Evolutionary conservation across 2,113 vertebrate species (phyloP), one percentile per base, ranked within the genome.

Genomic region (Pelodiscus sinensis): DNA sequence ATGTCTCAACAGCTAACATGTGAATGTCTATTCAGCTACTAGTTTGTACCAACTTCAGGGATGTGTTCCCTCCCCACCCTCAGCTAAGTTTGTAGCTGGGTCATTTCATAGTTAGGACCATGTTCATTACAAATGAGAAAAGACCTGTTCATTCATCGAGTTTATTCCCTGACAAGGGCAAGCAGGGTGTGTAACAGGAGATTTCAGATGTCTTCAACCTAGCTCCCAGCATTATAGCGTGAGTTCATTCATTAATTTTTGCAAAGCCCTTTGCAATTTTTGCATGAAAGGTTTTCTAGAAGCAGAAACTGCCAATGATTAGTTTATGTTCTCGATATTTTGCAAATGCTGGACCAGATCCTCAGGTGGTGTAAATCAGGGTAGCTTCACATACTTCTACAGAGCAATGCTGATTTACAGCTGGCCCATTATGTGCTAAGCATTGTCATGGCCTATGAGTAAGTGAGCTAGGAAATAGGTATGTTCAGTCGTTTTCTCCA

Each of bases 31-130:
- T 87, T 89, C 0, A 2, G 25, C 87, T 19, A 78, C 92, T 77
- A 18, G 0, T 60, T 54, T 25, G 7, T 3, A 0, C 1, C 0
- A 10, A 0, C 60, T 79, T n/a, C 0, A 8, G n/a, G 80, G 84
- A 73, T 29, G 2, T 5, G 62, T 84, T 51, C 9, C 79, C 25
- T 18, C 27, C 0, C 8, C 82, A 29, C 21, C 27, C 0, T 3
- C 83, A 4, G 55, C 88, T 82, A 52, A 16, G n/a, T 35, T 73
- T 18, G 25, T 9, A 27, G 65, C 92, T 60, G 82, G 58, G 19
- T 0, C 35, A 44, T 77, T 50, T 44, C 44, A 0, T 31, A 21
- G 50, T 29, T 77, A 8, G 83, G 62, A 8, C 21, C 5, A 68
- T 83, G 9, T 27, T 73, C 1, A 0, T 16, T 71, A 81, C 22